Base-by-base conservation (phyloP, 2,888 invertebrate genomes). In the Resseliella maxima region DNA sequence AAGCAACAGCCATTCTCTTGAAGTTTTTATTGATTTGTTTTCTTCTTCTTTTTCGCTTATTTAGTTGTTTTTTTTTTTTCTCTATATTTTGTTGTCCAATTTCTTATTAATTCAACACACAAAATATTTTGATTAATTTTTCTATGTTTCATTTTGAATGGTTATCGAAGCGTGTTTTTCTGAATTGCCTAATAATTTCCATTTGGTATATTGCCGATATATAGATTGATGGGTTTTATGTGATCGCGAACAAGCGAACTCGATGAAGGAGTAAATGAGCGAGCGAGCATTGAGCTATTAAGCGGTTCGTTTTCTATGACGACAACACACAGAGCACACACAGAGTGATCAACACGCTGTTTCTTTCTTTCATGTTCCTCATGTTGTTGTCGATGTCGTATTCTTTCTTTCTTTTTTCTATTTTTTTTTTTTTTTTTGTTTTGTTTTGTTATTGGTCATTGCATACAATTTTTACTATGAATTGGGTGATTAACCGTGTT, bases 401-500 rank as follows among this genome's bases (percentile, higher is more conserved):
- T 18, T 2, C 2, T 50, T 50, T 21, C 18, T 21, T 12, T 21
- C 10, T 21, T 12, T 18, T 50, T 41, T 5, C 12, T 41, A 12
- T 41, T 5, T 41, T 8, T 12, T 5, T 41, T 41, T 12, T 12
- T 12, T 5, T 41, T 41, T 41, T 41, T 12, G 12, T 41, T 41
- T 41, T 12, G 41, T 8, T 41, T 41, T 41, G 5, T 8, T 72
- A 31, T 72, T 72, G 31, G 72, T 72, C 72, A 15, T 31, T 72
- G 72, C 72, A 72, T 72, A 72, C 72, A 72, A n/a, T n/a, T 50
- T 72, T 59, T 72, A 72, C 72, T 6, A 21, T 72, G 72, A 72
- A 72, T 72, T 72, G 72, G 72, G 72, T 72, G 72, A 72, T 72
- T 72, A 72, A 72, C 72, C 72, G 72, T 72, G 72, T 72, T 72